These are phyloP conservation scores for Octodonta nipae DNA, from an alignment of 2,888 invertebrate species.

Conservation along the genomic window DNA sequence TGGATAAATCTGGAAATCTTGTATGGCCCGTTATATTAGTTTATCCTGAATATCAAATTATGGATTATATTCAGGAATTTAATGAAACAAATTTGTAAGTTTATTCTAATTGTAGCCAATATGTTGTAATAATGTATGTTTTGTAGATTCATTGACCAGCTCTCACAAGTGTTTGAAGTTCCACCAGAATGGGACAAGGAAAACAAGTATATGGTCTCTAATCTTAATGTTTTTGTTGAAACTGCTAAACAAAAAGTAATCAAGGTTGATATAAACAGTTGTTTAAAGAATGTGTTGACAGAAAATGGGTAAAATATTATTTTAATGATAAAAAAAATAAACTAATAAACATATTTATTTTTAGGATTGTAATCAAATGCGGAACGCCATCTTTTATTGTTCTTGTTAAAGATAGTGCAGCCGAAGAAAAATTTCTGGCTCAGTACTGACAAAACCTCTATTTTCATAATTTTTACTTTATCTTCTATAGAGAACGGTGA, in stretches of 20 bases:
- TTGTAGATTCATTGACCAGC: constrained; percentile 44
- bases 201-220: constrained; percentile 46
- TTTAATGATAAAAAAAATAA: constrained; percentile 5
- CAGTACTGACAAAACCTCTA: constrained; percentile 8
- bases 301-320: constrained; percentile 38
- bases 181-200: constrained; percentile 59
- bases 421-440: constrained; percentile 44
- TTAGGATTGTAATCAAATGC: constrained; percentile 45
- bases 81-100: constrained; percentile 53
- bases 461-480: constrained; percentile 2
- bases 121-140: not conserved
- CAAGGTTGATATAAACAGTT: constrained; percentile 41
- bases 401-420: constrained; percentile 42
- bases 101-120: not conserved
- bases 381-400: constrained; percentile 56
- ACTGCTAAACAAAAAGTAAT: constrained; percentile 46
- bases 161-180: constrained; percentile 55
- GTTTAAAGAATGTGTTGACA: constrained; percentile 46
- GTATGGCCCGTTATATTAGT: constrained; percentile 80
- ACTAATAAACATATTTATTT: constrained; percentile 18
- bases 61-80: constrained; percentile 76
- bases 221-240: constrained; percentile 61
- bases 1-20: constrained; percentile 46
- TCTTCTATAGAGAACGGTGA: constrained; percentile 2
- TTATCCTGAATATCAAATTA: constrained; percentile 77